phyloP scores from a whole-genome alignment of 2,797 vertebrate species.

The Champsocephalus esox region DNA sequence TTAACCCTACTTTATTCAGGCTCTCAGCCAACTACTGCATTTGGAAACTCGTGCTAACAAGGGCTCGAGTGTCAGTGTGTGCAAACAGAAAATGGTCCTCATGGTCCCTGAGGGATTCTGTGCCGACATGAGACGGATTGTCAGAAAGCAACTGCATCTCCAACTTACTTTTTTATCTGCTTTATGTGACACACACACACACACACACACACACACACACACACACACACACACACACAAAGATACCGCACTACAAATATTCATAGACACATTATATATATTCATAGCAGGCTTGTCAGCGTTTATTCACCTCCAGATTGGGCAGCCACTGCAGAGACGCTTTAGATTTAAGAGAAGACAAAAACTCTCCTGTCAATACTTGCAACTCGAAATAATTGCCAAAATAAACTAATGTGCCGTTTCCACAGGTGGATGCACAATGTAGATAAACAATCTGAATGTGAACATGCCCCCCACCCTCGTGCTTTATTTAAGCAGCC shows the following conservation, averaged over 20 bases:
- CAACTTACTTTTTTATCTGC: slow-evolving; percentile 38
- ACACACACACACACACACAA: background rate
- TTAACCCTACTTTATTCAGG: slow-evolving; percentile 5
- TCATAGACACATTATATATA: slow-evolving; percentile 19
- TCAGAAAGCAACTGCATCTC: slow-evolving; percentile 51
- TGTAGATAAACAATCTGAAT: slow-evolving; percentile 21
- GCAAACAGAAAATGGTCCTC: slow-evolving; percentile 35
- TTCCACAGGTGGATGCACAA: slow-evolving; percentile 33
- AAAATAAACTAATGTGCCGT: background rate
- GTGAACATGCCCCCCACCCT: slow-evolving; percentile 14
- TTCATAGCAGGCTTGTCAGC: slow-evolving; percentile 2
- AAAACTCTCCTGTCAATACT: slow-evolving; percentile 1
- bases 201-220: too few relatives aligned
- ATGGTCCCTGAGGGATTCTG: slow-evolving; percentile 43
- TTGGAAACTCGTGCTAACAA: slow-evolving; percentile 35
- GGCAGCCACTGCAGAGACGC: background rate
- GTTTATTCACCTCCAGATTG: background rate
- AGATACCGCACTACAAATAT: background rate
- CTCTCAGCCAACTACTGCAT: slow-evolving; percentile 23
- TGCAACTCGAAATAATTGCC: background rate
- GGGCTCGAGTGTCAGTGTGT: slow-evolving; percentile 29
- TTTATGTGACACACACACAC: slow-evolving; percentile 30
- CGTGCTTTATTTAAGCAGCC: slow-evolving; percentile 29
- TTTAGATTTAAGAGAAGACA: background rate
- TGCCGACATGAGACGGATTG: slow-evolving; percentile 43